These are phyloP conservation scores for Epizoanthus illoricatus DNA, from an alignment of 92 coral and sea anemone species.

Conservation along the genomic window DNA sequence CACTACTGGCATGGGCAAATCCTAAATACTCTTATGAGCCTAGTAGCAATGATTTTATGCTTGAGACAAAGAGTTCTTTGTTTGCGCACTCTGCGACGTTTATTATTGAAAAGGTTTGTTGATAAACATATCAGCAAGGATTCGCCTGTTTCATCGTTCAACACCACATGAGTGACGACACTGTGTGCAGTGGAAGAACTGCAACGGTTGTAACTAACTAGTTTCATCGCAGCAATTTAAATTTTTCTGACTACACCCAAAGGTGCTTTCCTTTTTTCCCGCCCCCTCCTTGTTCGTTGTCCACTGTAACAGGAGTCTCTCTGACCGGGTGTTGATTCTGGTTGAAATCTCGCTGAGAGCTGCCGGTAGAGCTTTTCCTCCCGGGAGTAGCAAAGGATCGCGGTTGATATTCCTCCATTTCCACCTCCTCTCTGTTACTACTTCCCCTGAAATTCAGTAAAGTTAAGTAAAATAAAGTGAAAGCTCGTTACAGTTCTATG, in stretches of 20 bases:
- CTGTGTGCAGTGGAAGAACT: too few relatives aligned
- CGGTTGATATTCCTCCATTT: slow-evolving; percentile 35
- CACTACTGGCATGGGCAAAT: too few relatives aligned
- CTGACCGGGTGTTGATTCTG: slow-evolving; percentile 14
- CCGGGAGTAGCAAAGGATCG: slow-evolving; percentile 30
- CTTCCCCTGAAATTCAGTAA: slow-evolving; percentile 15
- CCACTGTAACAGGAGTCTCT: slow-evolving; percentile 11
- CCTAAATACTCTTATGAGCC: too few relatives aligned
- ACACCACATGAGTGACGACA: too few relatives aligned
- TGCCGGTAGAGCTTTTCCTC: slow-evolving; percentile 23
- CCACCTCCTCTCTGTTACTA: slow-evolving; percentile 8
- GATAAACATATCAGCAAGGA: too few relatives aligned
- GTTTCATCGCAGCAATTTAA: background rate
- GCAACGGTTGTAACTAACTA: too few relatives aligned
- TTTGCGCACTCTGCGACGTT: too few relatives aligned
- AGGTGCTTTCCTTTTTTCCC: slow-evolving; percentile 33
- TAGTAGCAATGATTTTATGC: too few relatives aligned
- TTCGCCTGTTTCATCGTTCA: too few relatives aligned
- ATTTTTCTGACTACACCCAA: slow-evolving; percentile 21
- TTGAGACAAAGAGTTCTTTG: too few relatives aligned
- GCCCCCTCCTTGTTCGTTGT: slow-evolving; percentile 11
- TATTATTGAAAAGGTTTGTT: too few relatives aligned
- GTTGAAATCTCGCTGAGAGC: slow-evolving; percentile 24
- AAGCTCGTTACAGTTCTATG: background rate
- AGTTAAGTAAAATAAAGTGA: too few relatives aligned